phyloP scores from a whole-genome alignment of 1,140 invertebrate species.

The Arctopsyche grandis region DNA sequence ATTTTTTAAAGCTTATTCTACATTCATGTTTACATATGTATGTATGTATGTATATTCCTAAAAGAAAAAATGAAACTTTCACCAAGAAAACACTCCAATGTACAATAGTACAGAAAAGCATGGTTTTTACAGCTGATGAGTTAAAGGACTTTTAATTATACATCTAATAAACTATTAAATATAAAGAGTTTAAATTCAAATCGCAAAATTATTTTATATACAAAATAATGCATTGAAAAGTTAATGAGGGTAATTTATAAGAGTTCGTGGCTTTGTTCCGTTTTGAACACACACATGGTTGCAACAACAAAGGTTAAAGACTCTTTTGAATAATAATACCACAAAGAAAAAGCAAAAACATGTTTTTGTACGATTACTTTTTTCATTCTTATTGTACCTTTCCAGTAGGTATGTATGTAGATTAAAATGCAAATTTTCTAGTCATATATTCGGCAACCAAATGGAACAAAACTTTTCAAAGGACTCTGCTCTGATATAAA shows the following conservation, averaged over 20 bases:
- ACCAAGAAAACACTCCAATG: too few species aligned
- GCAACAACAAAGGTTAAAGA: slow-evolving; percentile 20
- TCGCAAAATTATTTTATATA: not conserved
- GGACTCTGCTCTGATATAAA: too few species aligned
- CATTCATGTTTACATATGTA: not conserved
- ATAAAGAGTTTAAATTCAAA: not conserved
- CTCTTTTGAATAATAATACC: not conserved
- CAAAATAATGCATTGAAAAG: not conserved
- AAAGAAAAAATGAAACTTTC: too few species aligned
- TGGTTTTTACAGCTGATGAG: too few species aligned
- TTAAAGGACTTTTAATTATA: too few species aligned
- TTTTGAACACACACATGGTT: not conserved
- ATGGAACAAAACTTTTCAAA: too few species aligned
- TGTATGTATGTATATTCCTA: not conserved
- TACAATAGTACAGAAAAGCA: too few species aligned
- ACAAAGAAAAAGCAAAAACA: slow-evolving; percentile 16
- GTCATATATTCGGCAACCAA: not conserved
- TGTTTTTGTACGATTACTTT: slow-evolving; percentile 13
- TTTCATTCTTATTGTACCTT: not conserved
- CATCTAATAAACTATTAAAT: too few species aligned
- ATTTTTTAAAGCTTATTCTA: too few species aligned
- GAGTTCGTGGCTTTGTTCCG: not conserved
- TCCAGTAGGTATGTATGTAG: too few species aligned
- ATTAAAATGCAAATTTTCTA: slow-evolving; percentile 1
- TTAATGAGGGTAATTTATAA: slow-evolving; percentile 9